Conservation (phyloP, 1,140 invertebrate species). For the Hormaphis cornu region DNA sequence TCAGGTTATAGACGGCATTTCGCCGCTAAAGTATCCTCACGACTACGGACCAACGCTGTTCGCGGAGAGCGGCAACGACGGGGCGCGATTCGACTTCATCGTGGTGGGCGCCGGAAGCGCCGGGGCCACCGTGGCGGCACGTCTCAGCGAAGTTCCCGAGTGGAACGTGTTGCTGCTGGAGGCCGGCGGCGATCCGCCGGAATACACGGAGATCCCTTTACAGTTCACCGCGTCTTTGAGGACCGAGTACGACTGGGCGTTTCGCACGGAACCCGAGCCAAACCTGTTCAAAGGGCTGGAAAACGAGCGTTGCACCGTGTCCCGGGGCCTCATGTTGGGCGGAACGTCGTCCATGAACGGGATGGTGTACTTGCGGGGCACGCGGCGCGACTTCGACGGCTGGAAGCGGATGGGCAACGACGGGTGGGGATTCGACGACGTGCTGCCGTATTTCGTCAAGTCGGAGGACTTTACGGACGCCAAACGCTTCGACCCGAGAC, state of each 20-base stretch:
- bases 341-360: slow-evolving; percentile 49
- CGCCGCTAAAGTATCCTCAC: not conserved
- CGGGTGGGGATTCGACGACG: slow-evolving; percentile 75
- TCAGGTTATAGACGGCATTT: not conserved
- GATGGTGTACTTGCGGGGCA: slow-evolving; percentile 77
- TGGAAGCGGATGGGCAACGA: slow-evolving; percentile 56
- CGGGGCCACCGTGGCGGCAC: slow-evolving; percentile 49
- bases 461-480: slow-evolving; percentile 78
- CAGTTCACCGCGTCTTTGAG: not conserved
- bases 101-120: slow-evolving; percentile 49
- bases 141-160: slow-evolving; percentile 45
- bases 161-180: slow-evolving; percentile 48
- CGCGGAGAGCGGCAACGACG: not conserved
- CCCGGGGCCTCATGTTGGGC: slow-evolving; percentile 36
- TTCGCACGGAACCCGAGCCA: slow-evolving; percentile 9
- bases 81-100: slow-evolving; percentile 28
- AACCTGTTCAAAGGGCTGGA: slow-evolving; percentile 32
- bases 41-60: slow-evolving; percentile 14
- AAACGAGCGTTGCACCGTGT: slow-evolving; percentile 24
- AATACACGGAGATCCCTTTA: slow-evolving; percentile 29
- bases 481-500: slow-evolving; percentile 55
- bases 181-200: slow-evolving; percentile 56
- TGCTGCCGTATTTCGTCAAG: slow-evolving; percentile 80
- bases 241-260: slow-evolving; percentile 26
- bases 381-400: slow-evolving; percentile 60